Percentiles rank a stretch among this genome's conserved stretches.
These are phyloP conservation scores for Oncorhynchus keta DNA, from an alignment of 2,113 vertebrate species.

Conservation along the genomic window DNA sequence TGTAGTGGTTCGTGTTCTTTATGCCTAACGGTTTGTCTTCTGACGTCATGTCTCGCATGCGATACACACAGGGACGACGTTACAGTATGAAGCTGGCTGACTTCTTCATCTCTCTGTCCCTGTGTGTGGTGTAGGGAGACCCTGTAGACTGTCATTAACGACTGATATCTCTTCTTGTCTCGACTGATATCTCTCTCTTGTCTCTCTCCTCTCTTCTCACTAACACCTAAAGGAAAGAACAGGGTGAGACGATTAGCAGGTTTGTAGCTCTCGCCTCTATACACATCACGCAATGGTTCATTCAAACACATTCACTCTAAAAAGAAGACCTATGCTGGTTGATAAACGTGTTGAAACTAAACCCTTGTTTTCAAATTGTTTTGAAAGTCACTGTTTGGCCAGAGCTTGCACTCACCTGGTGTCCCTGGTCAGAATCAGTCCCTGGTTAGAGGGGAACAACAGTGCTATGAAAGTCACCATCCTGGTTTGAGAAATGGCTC, in stretches of 20 bases:
- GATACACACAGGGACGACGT: not conserved
- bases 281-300: slow-evolving; percentile 24
- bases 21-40: not conserved
- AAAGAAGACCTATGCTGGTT: too few species aligned
- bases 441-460: too few species aligned
- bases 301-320: not conserved
- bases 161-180: slow-evolving; percentile 38
- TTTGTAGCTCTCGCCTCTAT: slow-evolving; percentile 53
- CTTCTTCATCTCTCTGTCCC: not conserved
- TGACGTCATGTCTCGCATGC: not conserved
- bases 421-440: too few species aligned
- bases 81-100: not conserved
- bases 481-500: too few species aligned
- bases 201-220: slow-evolving; percentile 63
- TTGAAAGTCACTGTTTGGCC: too few species aligned
- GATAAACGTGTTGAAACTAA: too few species aligned
- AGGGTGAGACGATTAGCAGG: slow-evolving; percentile 71
- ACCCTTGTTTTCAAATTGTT: too few species aligned
- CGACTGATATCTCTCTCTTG: slow-evolving; percentile 49
- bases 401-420: too few species aligned
- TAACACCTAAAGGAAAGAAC: slow-evolving; percentile 72
- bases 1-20: not conserved
- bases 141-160: not conserved
- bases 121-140: not conserved
- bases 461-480: too few species aligned